Evolutionary conservation across 2,113 vertebrate species (phyloP).

Genomic region (Empidonax traillii): DNA sequence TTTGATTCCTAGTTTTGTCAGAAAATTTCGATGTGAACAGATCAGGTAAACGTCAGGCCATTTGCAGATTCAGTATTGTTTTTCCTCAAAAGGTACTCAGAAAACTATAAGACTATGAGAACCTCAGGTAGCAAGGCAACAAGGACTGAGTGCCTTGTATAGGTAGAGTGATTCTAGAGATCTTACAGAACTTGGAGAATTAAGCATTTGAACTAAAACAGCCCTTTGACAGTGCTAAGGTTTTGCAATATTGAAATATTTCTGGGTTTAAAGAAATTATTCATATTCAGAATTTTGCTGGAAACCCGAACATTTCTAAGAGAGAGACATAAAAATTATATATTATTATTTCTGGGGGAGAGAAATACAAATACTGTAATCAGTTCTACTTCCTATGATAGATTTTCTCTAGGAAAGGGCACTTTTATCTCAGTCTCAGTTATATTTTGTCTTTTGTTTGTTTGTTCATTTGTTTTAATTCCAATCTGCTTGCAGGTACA

Average conservation of each 20-base stretch:
- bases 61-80: not conserved
- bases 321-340: not conserved
- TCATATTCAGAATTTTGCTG: not conserved
- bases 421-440: not conserved
- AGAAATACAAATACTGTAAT: not conserved
- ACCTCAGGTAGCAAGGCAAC: not conserved
- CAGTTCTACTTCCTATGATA: not conserved
- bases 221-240: not conserved
- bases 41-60: not conserved
- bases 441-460: not conserved
- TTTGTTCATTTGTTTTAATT: not conserved
- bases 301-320: not conserved
- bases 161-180: not conserved
- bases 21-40: not conserved
- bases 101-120: not conserved
- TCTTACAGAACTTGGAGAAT: not conserved
- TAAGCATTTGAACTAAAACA: not conserved
- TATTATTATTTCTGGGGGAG: not conserved
- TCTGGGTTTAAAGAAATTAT: not conserved
- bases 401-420: not conserved
- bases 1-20: not conserved
- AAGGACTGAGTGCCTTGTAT: not conserved
- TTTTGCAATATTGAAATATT: not conserved
- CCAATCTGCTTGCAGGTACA: slow-evolving; percentile 72
- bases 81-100: not conserved